A percentile compares a stretch with the other conserved stretches of the same genome.
Conservation (phyloP, 2,888 invertebrate genomes). For the Willowsia nigromaculata region DNA sequence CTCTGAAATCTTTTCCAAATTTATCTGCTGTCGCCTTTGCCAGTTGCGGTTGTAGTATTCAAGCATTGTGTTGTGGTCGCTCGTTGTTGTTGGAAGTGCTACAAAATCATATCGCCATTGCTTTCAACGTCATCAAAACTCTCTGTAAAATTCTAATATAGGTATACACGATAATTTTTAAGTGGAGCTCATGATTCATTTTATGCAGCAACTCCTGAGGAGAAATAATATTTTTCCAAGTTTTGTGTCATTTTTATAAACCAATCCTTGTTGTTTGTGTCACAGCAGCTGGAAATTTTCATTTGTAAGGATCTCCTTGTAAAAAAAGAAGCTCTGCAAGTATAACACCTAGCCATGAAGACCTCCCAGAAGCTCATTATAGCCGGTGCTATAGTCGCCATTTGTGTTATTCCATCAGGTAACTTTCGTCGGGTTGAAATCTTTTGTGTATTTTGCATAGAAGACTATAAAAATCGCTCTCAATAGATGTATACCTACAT, state of each 20-base stretch:
- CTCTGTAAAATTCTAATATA: neutral
- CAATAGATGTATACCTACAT: too few relatives aligned
- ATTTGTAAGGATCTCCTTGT: neutral
- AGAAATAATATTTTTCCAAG: neutral
- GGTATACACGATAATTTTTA: neutral
- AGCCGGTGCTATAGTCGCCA: conserved; percentile 46
- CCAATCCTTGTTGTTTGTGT: conserved; percentile 6
- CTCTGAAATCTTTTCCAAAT: conserved; percentile 16
- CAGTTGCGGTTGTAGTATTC: conserved; percentile 45
- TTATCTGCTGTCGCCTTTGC: conserved; percentile 29
- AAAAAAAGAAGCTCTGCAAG: neutral
- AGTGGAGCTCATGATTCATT: neutral
- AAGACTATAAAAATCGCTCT: too few relatives aligned
- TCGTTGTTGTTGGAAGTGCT: conserved; percentile 29
- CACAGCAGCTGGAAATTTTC: neutral
- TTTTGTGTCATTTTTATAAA: neutral
- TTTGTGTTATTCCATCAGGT: conserved; percentile 61
- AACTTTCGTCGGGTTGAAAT: neutral
- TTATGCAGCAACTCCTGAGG: neutral
- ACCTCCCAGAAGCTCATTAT: conserved; percentile 58
- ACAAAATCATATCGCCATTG: conserved; percentile 12
- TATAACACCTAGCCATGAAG: conserved; percentile 38
- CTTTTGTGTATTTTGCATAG: too few relatives aligned
- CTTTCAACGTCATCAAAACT: neutral
- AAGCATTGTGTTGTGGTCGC: conserved; percentile 16